These are phyloP conservation scores for Papilio helenus DNA, from an alignment of 1,140 invertebrate species.

Conservation along the genomic window DNA sequence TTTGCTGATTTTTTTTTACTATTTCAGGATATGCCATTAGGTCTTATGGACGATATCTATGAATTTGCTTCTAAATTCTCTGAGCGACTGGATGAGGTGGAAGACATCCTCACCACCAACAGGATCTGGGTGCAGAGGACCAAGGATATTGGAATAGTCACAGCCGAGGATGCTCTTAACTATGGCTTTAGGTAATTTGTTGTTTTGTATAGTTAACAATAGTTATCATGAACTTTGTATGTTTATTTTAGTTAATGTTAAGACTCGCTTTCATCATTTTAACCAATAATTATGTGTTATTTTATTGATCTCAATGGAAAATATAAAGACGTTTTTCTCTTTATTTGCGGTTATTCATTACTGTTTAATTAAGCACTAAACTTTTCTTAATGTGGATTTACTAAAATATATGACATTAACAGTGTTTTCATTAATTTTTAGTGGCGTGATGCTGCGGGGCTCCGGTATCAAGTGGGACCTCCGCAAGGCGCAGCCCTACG, in stretches of 20 bases:
- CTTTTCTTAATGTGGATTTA: too few species aligned
- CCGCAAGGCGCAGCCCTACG: slow-evolving; percentile 97
- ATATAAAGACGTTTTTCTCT: too few species aligned
- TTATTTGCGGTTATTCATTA: too few species aligned
- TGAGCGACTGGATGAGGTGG: slow-evolving; percentile 96
- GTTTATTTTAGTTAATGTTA: too few species aligned
- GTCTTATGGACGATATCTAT: background rate
- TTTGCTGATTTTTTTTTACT: too few species aligned
- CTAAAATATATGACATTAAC: too few species aligned
- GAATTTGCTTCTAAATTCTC: slow-evolving; percentile 86
- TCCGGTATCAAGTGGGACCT: slow-evolving; percentile 99
- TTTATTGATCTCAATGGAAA: too few species aligned
- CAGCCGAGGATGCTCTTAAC: slow-evolving; percentile 95
- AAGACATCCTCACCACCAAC: slow-evolving; percentile 97
- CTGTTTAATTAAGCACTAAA: too few species aligned
- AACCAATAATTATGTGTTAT: too few species aligned
- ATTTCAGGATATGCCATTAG: slow-evolving; percentile 11
- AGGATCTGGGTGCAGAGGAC: slow-evolving; percentile 96
- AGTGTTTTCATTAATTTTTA: slow-evolving; percentile 64
- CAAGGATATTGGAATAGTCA: slow-evolving; percentile 94
- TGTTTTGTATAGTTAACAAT: too few species aligned
- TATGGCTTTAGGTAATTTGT: slow-evolving; percentile 90
- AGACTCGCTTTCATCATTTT: too few species aligned
- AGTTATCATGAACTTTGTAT: too few species aligned
- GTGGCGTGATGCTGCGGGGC: slow-evolving; percentile 97